Evolutionary conservation across 1,140 invertebrate genomes (phyloP).

Genomic region (Drosophila sp.): DNA sequence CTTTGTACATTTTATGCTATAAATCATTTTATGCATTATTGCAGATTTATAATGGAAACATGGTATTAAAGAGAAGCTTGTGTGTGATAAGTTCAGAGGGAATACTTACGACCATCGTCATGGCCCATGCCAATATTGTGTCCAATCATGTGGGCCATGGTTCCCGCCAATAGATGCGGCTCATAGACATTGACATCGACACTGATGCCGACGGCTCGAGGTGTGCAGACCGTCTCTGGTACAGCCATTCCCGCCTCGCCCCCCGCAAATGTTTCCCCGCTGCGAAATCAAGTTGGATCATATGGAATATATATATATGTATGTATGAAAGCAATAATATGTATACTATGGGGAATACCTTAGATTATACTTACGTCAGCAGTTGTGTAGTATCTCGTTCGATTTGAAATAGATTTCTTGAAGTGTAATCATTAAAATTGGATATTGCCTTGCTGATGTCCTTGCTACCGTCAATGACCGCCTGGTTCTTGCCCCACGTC

Average conservation of each 20-base stretch:
- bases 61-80: not conserved
- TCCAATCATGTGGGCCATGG: slow-evolving; percentile 98
- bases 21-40: too few relatives aligned
- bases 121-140: slow-evolving; percentile 98
- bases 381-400: slow-evolving; percentile 96
- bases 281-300: slow-evolving; percentile 80
- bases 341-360: too few relatives aligned
- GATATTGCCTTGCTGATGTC: slow-evolving; percentile 94
- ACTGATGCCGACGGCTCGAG: slow-evolving; percentile 95
- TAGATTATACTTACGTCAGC: slow-evolving; percentile 89
- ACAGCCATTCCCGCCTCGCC: slow-evolving; percentile 96
- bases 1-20: too few relatives aligned
- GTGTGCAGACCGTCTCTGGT: slow-evolving; percentile 95
- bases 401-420: slow-evolving; percentile 92
- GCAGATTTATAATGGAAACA: too few relatives aligned
- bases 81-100: too few relatives aligned
- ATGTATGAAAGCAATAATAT: too few relatives aligned
- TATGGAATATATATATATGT: slow-evolving; percentile 6
- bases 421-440: slow-evolving; percentile 95
- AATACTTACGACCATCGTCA: slow-evolving; percentile 92
- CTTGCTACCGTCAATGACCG: slow-evolving; percentile 91
- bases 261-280: slow-evolving; percentile 92
- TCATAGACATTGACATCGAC: slow-evolving; percentile 97
- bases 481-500: slow-evolving; percentile 96
- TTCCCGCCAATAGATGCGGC: slow-evolving; percentile 95